Evolutionary conservation across 2,888 invertebrate species (phyloP).

Genomic region (Sesia bembeciformis): DNA sequence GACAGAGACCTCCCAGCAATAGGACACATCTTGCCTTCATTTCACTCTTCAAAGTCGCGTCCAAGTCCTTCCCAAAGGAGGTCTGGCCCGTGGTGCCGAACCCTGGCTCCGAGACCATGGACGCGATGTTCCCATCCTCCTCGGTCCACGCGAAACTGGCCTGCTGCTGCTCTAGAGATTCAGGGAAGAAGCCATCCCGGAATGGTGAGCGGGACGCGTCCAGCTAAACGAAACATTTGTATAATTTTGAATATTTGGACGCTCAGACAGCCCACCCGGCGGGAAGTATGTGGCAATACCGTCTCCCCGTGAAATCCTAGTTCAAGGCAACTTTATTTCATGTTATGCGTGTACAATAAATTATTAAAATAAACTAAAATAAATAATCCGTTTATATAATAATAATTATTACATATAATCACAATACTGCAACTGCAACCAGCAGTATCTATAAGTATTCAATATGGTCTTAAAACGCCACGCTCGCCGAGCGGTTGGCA

Average conservation of each 20-base stretch:
- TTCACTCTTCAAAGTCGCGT: slow-evolving; percentile 43
- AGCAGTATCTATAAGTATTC: too few relatives aligned
- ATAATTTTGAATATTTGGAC: not conserved
- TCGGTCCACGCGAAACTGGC: slow-evolving; percentile 64
- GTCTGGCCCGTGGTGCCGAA: slow-evolving; percentile 55
- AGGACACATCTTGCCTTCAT: slow-evolving; percentile 31
- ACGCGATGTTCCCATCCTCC: slow-evolving; percentile 59
- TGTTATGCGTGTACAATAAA: not conserved
- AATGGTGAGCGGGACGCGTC: slow-evolving; percentile 24
- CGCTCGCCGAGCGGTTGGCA: too few relatives aligned
- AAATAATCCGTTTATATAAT: too few relatives aligned
- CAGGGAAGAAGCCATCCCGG: slow-evolving; percentile 53
- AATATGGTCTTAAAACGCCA: too few relatives aligned
- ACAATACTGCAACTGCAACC: too few relatives aligned
- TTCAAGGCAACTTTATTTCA: not conserved
- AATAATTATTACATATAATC: too few relatives aligned
- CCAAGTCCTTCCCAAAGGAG: slow-evolving; percentile 52
- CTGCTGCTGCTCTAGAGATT: slow-evolving; percentile 42
- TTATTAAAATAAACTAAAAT: not conserved
- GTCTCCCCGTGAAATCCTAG: not conserved
- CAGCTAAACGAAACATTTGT: not conserved
- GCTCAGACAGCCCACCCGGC: too few relatives aligned
- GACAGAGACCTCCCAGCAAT: too few relatives aligned
- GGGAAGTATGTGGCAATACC: not conserved
- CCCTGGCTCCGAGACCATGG: slow-evolving; percentile 57